Evolutionary conservation across 1,140 invertebrate species (phyloP).

Genomic region (Rhagoletis pomonella): DNA sequence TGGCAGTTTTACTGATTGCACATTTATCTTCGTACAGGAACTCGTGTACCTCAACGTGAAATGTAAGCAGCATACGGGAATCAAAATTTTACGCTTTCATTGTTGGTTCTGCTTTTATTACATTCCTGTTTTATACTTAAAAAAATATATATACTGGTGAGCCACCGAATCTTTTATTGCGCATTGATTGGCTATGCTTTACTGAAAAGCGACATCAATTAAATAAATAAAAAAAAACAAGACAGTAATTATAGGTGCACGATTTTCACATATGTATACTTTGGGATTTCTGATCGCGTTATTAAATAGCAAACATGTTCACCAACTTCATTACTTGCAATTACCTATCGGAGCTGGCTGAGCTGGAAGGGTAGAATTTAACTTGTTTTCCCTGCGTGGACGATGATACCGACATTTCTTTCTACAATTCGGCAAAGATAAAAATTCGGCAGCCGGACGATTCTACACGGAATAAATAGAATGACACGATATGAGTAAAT

Average conservation of each 20-base stretch:
- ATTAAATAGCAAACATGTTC: background rate
- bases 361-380: slow-evolving; percentile 82
- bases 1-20: background rate
- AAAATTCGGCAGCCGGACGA: background rate
- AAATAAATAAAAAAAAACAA: slow-evolving; percentile 57
- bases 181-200: slow-evolving; percentile 28
- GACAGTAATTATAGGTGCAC: slow-evolving; percentile 59
- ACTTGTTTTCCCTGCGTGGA: slow-evolving; percentile 69
- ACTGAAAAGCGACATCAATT: background rate
- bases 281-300: background rate
- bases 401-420: slow-evolving; percentile 57
- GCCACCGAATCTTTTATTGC: slow-evolving; percentile 30
- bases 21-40: background rate
- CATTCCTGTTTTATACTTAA: background rate
- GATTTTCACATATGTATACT: background rate
- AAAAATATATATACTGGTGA: background rate
- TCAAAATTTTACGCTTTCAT: background rate
- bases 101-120: background rate
- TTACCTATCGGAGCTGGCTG: slow-evolving; percentile 89
- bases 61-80: background rate
- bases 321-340: slow-evolving; percentile 5
- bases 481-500: background rate
- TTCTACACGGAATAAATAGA: slow-evolving; percentile 26
- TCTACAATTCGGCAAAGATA: slow-evolving; percentile 21
- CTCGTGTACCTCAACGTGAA: background rate